Percentiles rank a stretch among this genome's conserved stretches.
Conservation (phyloP, 2,888 invertebrate species). For the Caenorhabditis japonica region DNA sequence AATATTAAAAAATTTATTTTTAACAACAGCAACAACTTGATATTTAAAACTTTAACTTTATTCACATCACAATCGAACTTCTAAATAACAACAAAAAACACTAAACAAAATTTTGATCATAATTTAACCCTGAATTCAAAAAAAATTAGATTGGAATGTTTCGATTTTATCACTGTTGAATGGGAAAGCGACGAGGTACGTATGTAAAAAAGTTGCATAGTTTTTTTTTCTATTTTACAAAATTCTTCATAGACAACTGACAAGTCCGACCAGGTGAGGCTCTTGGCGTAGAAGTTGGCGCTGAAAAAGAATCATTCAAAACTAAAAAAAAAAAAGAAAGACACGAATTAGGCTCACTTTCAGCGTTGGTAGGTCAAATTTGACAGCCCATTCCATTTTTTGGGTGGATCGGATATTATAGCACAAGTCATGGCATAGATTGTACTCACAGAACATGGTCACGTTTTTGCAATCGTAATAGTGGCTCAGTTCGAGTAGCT, state of each 20-base stretch:
- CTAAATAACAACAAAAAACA: no score
- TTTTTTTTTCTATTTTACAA: neutral
- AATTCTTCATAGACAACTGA: neutral
- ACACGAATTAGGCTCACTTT: slow-evolving; percentile 10
- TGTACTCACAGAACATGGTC: slow-evolving; percentile 28
- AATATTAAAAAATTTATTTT: no score
- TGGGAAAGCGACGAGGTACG: no score
- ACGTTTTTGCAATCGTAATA: slow-evolving; percentile 36
- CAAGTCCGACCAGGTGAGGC: slow-evolving; percentile 11
- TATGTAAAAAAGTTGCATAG: no score
- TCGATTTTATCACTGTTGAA: no score
- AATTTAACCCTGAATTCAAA: no score
- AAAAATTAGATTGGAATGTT: no score
- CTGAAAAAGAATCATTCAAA: slow-evolving; percentile 11
- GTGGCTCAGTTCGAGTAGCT: slow-evolving; percentile 35
- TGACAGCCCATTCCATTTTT: slow-evolving; percentile 33
- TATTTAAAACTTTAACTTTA: no score
- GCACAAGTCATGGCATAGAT: slow-evolving; percentile 8
- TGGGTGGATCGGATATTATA: slow-evolving; percentile 28
- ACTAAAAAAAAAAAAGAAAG: no score
- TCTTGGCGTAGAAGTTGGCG: slow-evolving; percentile 22
- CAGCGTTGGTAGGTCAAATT: slow-evolving; percentile 8
- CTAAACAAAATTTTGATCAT: no score
- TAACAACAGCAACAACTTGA: no score
- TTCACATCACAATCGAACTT: no score